Base-by-base conservation (phyloP, 2,888 invertebrate species). In the Harpalus rufipes region DNA sequence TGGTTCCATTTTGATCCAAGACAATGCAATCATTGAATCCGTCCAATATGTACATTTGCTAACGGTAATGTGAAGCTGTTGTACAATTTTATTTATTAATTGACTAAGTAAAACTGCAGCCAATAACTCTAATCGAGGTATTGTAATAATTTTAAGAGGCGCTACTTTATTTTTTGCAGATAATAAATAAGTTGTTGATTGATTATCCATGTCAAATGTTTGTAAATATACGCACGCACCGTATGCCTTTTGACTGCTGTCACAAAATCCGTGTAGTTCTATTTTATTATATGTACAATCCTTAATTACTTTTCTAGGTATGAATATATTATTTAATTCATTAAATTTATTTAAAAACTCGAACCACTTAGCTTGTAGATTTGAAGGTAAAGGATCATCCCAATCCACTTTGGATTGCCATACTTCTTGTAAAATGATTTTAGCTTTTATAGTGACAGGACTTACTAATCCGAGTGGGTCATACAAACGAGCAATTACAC, bases 21-120 rank as follows among this genome's bases (percentile, higher is more conserved):
- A 21, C 8, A 59, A 12, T 3, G 32, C 59, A 14, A 79, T 59
- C 5, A 59, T 79, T 25, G 79, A 79, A 79, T 59, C 79, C 7
- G 79, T 59, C 79, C 59, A 79, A 21, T 18, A 78, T 16, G 56
- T 8, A 44, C 39, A 72, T 41, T 10, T 14, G 39, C 16, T 72
- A 25, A 65, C 12, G 7, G 65, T n/a, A 65, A 65, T 21, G 25
- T 65, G 65, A 25, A 65, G 1, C 6, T 65, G 8, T 21, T 65
- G 10, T 12, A 2, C 0, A 39, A 72, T 7, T 16, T 72, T 72
- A n/a, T 63, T 18, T n/a, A 72, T 32, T 14, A 72, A n/a, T 41
- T 72, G 39, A 18, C 12, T 39, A 1, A 72, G 14, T 72, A 72
- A 14, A 10, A 72, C 44, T 10, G 72, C 44, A 5, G 72, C 72